A percentile compares a stretch with the other conserved stretches of the same genome.
phyloP scores from a whole-genome alignment of 2,888 invertebrate species.

The Plagiodera versicolora region DNA sequence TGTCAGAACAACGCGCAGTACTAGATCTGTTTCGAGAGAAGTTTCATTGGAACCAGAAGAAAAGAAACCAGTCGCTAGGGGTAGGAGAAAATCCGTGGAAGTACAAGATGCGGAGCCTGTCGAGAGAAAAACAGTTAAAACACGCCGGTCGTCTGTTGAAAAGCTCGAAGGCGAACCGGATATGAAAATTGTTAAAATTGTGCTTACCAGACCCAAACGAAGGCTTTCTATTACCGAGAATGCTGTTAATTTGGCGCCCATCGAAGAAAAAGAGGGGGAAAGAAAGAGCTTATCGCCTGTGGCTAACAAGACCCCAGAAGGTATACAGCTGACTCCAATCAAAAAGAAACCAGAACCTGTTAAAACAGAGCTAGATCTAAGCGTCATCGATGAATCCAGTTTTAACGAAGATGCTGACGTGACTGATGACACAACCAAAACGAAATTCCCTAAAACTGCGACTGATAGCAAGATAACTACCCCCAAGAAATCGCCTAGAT shows the following conservation, averaged over 20 bases:
- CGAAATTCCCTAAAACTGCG: no score
- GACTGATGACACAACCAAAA: background rate
- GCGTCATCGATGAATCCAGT: slow-evolving; percentile 33
- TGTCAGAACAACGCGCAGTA: background rate
- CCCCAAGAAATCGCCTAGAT: slow-evolving; percentile 3
- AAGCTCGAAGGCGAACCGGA: slow-evolving; percentile 17
- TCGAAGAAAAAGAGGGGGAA: slow-evolving; percentile 25
- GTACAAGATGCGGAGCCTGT: slow-evolving; percentile 9
- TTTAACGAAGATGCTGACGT: slow-evolving; percentile 27
- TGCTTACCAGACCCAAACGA: slow-evolving; percentile 25
- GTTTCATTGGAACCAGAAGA: slow-evolving; percentile 19
- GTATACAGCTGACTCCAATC: slow-evolving; percentile 20
- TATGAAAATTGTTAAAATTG: slow-evolving; percentile 12
- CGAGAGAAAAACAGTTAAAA: slow-evolving; percentile 23
- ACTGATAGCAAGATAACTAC: slow-evolving; percentile 3
- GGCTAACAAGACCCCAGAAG: background rate
- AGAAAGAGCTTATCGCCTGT: slow-evolving; percentile 17
- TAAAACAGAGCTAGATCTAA: slow-evolving; percentile 32
- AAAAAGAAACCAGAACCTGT: slow-evolving; percentile 26
- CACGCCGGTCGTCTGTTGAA: slow-evolving; percentile 30
- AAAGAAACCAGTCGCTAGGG: slow-evolving; percentile 22
- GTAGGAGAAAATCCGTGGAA: slow-evolving; percentile 25
- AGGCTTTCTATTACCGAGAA: slow-evolving; percentile 22
- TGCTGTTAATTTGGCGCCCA: slow-evolving; percentile 22
- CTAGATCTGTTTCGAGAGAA: slow-evolving; percentile 22